Conservation (phyloP, 2,113 vertebrate species). For the Cyrtonyx montezumae region DNA sequence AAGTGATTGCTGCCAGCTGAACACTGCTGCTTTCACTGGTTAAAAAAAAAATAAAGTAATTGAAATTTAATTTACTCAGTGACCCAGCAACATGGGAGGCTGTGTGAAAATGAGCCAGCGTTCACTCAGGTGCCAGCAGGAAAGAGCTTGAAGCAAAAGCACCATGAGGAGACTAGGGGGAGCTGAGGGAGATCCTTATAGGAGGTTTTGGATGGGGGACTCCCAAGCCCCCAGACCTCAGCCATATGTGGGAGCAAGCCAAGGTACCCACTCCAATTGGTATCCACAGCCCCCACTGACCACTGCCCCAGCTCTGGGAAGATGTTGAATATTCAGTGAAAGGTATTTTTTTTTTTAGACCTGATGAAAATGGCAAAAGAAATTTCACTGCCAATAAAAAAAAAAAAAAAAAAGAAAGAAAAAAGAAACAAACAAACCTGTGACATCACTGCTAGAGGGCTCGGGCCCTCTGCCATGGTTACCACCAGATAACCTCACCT, state of each 20-base stretch:
- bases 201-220: neutral
- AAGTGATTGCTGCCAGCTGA: conserved; percentile 28
- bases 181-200: neutral
- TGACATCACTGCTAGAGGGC: neutral
- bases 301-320: neutral
- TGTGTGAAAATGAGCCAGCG: neutral
- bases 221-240: neutral
- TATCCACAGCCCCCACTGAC: neutral
- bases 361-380: conserved; percentile 44
- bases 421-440: neutral
- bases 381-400: conserved; percentile 30
- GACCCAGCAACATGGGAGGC: neutral
- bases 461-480: neutral
- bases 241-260: neutral
- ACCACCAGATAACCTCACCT: neutral
- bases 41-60: conserved; percentile 48
- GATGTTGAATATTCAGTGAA: conserved; percentile 32
- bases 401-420: neutral
- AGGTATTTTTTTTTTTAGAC: conserved; percentile 29
- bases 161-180: neutral
- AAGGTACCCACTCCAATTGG: neutral
- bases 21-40: neutral
- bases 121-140: neutral
- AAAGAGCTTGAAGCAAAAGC: neutral
- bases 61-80: conserved; percentile 60